Evolutionary conservation across 2,888 invertebrate species (phyloP), one percentile per base, ranked within the genome.

Genomic region (Leptinotarsa tumamoca): DNA sequence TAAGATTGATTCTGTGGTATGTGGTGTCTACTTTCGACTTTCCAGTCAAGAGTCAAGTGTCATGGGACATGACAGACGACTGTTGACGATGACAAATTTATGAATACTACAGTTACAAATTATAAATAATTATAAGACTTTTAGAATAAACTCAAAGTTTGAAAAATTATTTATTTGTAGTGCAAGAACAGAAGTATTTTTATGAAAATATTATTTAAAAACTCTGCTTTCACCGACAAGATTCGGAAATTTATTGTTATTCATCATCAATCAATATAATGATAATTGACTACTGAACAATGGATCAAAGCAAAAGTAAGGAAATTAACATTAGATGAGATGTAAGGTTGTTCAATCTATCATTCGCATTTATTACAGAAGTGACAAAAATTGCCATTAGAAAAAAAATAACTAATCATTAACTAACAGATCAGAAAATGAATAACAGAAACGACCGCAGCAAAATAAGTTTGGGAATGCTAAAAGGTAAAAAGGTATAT

Each of bases 401-500:
- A 17, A n/a, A 27, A 43, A 27, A 18, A 27, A 17, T 63, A 63
- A 63, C 63, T 63, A 17, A 5, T 27, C 63, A 63, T 63, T 63
- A n/a, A 43, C 63, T 63, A 66, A 69, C 56, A 21, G 27, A 54
- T 67, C 27, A 51, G 51, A 71, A 73, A 71, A 85, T 85, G 84
- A 84, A 74, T 77, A 82, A 81, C 80, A 86, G 85, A 83, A 84
- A 84, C 84, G 84, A 86, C 78, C 83, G 82, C 83, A 85, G 86
- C 84, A 88, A 88, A 87, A 86, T 87, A 80, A 86, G 87, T 73
- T 84, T 88, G 83, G 87, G 87, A 83, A 88, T 87, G 87, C 81
- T 88, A 82, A 88, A 87, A 88, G 88, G 88, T 88, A 88, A 86
- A 80, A 86, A 84, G 86, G 86, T 84, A 85, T 81, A 83, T 83